These are phyloP conservation scores for Brassicogethes aeneus DNA, from an alignment of 2,888 invertebrate genomes.

Conservation along the genomic window DNA sequence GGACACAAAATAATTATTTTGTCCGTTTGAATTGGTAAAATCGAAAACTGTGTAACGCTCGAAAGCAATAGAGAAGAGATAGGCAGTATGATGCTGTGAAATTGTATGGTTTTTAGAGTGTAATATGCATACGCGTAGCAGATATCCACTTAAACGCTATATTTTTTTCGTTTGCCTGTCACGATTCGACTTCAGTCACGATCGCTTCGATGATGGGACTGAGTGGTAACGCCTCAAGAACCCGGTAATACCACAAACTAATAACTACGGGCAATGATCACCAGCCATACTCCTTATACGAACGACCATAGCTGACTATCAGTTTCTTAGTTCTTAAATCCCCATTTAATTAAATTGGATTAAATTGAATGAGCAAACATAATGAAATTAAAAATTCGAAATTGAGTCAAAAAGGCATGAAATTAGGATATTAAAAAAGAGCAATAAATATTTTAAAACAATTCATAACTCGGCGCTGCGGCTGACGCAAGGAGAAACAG, in stretches of 20 bases:
- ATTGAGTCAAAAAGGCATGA: neutral
- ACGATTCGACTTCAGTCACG: slow-evolving; percentile 37
- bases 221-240: slow-evolving; percentile 30
- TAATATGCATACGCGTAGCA: slow-evolving; percentile 33
- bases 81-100: neutral
- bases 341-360: too few relatives aligned
- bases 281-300: slow-evolving; percentile 7
- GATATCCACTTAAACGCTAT: slow-evolving; percentile 33
- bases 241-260: slow-evolving; percentile 33
- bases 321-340: too few relatives aligned
- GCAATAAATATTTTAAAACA: slow-evolving; percentile 14
- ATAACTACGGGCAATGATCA: slow-evolving; percentile 31
- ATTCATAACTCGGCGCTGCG: slow-evolving; percentile 30
- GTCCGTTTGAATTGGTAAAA: neutral
- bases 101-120: slow-evolving; percentile 12
- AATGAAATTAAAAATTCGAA: too few relatives aligned
- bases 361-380: too few relatives aligned
- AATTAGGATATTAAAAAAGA: neutral
- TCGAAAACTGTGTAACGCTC: too few relatives aligned
- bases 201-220: slow-evolving; percentile 31
- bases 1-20: too few relatives aligned
- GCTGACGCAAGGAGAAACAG: slow-evolving; percentile 30
- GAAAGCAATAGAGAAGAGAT: neutral
- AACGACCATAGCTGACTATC: too few relatives aligned
- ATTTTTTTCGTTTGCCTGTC: slow-evolving; percentile 33